Base-by-base conservation (phyloP, 2,888 invertebrate genomes). In the Lepidonotus clava region DNA sequence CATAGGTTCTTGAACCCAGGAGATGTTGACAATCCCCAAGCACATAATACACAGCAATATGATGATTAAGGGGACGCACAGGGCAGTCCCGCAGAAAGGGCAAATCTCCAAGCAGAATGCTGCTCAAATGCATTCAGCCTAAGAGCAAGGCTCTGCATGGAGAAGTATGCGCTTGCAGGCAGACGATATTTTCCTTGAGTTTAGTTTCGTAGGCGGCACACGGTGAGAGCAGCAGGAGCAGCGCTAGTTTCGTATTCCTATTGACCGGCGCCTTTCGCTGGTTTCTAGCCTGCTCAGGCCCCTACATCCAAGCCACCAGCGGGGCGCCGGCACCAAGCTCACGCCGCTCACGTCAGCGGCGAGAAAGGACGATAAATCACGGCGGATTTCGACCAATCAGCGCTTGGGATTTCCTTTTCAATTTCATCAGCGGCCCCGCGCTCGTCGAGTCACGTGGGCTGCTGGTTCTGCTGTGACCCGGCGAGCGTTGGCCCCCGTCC, bases 321-420 rank as follows among this genome's bases (percentile, higher is more conserved):
- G 4, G n/a, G 5, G 61, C 14, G 11, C 28, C 61, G 28, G 61
- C 61, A 2, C 61, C 61, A 28, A n/a, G n/a, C 61, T 61, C 61
- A 61, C 61, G 61, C 61, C 61, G 61, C 61, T 61, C 61, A 61
- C 61, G 61, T 61, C 61, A 5, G 28, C 61, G 4, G 61, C 61
- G 61, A 61, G 61, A 61, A 61, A 61, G 61, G 61, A 61, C 61
- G 28, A 61, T 61, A 61, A 61, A 18, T 61, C 61, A 61, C 28
- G 61, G 61, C 61, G 61, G 61, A 61, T 61, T 61, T 11, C 28
- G 61, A 61, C 61, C 61, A 61, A 61, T 61, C 61, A 61, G 61
- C 61, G 61, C 61, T 24, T 32, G 61, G 61, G 61, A 61, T 61
- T 61, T 61, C 61, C 61, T 61, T 61, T 61, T 61, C 61, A 61